Evolutionary conservation across 2,888 invertebrate species (phyloP), one percentile per base, ranked within the genome.

Genomic region (Acanthopleura granulata): DNA sequence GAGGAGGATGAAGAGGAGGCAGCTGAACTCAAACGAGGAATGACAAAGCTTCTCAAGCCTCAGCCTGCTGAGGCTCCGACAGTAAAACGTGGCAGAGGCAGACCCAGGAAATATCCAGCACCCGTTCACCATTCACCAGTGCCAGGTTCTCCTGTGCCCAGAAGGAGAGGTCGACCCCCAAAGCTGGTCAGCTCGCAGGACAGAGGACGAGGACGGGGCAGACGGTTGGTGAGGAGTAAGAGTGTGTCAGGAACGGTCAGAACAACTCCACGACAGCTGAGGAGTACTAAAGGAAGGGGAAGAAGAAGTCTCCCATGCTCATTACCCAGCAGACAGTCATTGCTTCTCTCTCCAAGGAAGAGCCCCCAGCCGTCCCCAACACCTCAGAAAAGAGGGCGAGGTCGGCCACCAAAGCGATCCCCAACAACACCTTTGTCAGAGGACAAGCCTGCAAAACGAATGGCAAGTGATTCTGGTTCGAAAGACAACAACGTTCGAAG

Each of bases 1-100:
- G 90, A 90, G 69, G 91, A 91, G 11, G 88, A 88, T 40, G 84
- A 83, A 15, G 82, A 83, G 0, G 82, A 49, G 49, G 71, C 57
- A n/a, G 3, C 40, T 29, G 16, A 25, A n/a, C 49, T 27, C 49
- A 69, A 22, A 3, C 29, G 6, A n/a, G 15, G n/a, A 70, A 27
- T 22, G 49, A 29, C 18, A n/a, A 62, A 49, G n/a, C 30, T 49
- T 29, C 49, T 71, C 22, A 27, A 72, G 18, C n/a, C 66, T 22
- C 49, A 71, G 74, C 27, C 72, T 25, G 0, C 16, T 14, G 72
- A 62, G 4, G 30, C 40, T 16, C 70, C 75, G 11, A 71, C 75
- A 62, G 74, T 40, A 18, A 78, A 78, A 75, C 40, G 62, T 25
- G 71, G 74, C n/a, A 74, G 80, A 73, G 76, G 77, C 27, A 74